Evolutionary conservation across 2,113 vertebrate genomes (phyloP), one percentile per base, ranked within the genome.

Genomic region (Oryzias curvinotus): DNA sequence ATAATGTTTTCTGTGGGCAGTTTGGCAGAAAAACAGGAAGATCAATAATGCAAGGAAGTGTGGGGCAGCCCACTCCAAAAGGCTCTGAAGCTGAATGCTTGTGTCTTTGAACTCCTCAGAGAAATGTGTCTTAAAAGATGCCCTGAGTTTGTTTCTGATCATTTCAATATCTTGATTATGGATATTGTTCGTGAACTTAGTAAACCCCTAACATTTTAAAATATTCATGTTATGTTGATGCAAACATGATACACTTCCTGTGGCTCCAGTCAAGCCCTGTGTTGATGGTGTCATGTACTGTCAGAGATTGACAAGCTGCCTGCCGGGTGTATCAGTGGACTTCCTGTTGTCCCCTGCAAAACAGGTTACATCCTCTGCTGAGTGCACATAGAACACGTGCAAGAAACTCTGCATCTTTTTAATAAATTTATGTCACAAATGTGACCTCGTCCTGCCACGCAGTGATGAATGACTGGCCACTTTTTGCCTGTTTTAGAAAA

Each of bases 351-450:
- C 13, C 0, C 68, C 57, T 66, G 3, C 17, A 51, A 52, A 71
- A 41, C 65, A 50, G 62, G 52, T 45, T 77, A n/a, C 41, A 58
- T 43, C 55, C 41, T 71, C 54, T 65, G 55, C 19, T 83, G 61
- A 87, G 65, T 77, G 73, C 63, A 76, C 56, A 57, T 41, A 73
- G 7, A 23, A 45, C 49, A 54, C 19, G 21, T 45, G 49, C n/a
- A 69, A 76, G 62, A 67, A 83, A 83, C 73, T 79, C 45, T 68
- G 66, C 62, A 17, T 65, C 65, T 53, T 63, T 83, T 76, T 46
- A 51, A 54, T 65, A 13, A 46, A 3, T 36, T 36, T 36, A 8
- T 36, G 36, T 36, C 10, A 36, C 36, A 36, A 36, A 36, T 36
- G 36, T 36, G 36, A 36, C 36, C 36, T 36, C 36, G 12, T 36